These are phyloP conservation scores for Aricia agestis DNA, from an alignment of 1,140 invertebrate species.

Conservation along the genomic window DNA sequence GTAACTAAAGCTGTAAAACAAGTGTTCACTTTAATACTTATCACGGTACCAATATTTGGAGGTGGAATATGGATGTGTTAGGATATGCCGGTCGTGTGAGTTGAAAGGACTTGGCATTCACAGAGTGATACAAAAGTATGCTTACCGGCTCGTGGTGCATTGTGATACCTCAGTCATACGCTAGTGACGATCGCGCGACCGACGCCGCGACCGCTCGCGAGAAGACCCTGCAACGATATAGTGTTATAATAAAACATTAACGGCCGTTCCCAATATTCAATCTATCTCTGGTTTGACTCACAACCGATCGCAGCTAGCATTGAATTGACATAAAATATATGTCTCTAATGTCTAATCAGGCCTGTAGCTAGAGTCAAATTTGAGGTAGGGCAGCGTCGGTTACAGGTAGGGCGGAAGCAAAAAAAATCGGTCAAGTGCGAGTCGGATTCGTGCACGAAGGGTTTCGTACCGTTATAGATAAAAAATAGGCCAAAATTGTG, in stretches of 20 bases:
- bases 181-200: constrained; percentile 67
- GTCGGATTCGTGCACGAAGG: no score
- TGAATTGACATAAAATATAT: no score
- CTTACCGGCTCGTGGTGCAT: constrained; percentile 62
- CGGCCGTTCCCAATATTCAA: no score
- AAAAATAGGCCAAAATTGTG: no score
- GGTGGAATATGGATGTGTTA: constrained; percentile 31
- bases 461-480: no score
- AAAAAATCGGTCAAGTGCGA: no score
- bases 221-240: constrained; percentile 44
- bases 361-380: no score
- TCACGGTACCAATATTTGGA: constrained; percentile 40
- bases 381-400: no score
- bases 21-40: constrained; percentile 71
- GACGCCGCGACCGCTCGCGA: constrained; percentile 59
- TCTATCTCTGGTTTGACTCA: no score
- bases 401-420: no score
- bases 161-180: constrained; percentile 71
- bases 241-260: neutral
- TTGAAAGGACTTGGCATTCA: neutral
- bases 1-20: constrained; percentile 71
- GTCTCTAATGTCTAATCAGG: no score
- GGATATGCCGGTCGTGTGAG: constrained; percentile 25
- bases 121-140: constrained; percentile 30
- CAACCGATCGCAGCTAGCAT: no score